These are phyloP conservation scores for Listronotus bonariensis DNA, from an alignment of 1,140 invertebrate species.

Conservation along the genomic window DNA sequence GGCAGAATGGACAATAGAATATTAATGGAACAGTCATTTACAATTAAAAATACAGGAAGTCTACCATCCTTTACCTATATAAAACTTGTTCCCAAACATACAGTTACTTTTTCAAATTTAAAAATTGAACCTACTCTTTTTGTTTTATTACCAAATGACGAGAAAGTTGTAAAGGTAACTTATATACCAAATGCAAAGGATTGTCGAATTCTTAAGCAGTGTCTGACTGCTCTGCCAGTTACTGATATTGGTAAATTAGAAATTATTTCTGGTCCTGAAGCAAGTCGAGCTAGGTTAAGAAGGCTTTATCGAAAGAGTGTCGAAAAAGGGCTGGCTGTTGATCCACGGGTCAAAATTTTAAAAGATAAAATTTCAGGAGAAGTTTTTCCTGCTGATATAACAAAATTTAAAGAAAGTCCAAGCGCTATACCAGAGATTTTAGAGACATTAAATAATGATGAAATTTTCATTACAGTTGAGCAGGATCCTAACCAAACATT, in stretches of 20 bases:
- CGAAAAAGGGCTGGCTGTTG: constrained; percentile 36
- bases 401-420: constrained; percentile 38
- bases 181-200: constrained; percentile 43
- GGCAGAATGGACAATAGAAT: constrained; percentile 56
- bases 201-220: constrained; percentile 39
- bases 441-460: constrained; percentile 33
- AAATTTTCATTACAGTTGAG: constrained; percentile 44
- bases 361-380: constrained; percentile 40
- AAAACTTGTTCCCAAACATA: constrained; percentile 56
- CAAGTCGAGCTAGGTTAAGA: constrained; percentile 43
- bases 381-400: constrained; percentile 41
- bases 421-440: constrained; percentile 34
- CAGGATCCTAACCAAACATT: constrained; percentile 44
- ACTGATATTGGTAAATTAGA: constrained; percentile 45
- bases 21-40: constrained; percentile 53
- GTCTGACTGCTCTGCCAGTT: constrained; percentile 26
- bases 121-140: constrained; percentile 38
- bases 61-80: constrained; percentile 57
- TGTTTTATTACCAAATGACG: constrained; percentile 43
- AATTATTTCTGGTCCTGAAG: constrained; percentile 46
- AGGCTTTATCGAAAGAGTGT: constrained; percentile 40
- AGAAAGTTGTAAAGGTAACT: constrained; percentile 36
- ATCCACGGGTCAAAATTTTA: constrained; percentile 36
- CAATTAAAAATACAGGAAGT: constrained; percentile 58
- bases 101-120: constrained; percentile 41